Base-by-base conservation (phyloP, 2,888 invertebrate genomes). In the Nymphalis polychloros region DNA sequence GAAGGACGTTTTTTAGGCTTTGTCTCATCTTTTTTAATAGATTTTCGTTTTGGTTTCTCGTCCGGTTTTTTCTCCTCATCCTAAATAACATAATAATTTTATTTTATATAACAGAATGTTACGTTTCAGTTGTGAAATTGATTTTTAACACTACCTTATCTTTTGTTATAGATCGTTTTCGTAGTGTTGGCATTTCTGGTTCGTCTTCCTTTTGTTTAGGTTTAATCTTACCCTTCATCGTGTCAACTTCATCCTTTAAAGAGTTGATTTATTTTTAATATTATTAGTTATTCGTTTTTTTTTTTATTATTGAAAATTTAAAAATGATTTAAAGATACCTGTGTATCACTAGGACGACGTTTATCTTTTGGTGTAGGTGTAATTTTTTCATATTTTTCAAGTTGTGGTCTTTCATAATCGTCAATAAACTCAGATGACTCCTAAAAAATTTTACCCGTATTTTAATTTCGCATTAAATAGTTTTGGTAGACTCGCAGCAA, bases 331-430 rank as follows among this genome's bases (percentile, higher is more conserved):
- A 17, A 31, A 31, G 31, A 55, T 89, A 92, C 92, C 92, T 92
- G 81, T 74, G 79, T 84, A 19, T 89, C 89, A 78, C 85, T 89
- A 79, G 84, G 79, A 77, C 85, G 84, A 74, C 84, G 86, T 79
- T 92, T 92, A 63, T 89, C 88, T 79, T 90, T 92, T 67, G 88
- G 86, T 71, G 88, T 86, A 50, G 91, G 88, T 74, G 86, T 81
- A 67, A 87, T 71, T 77, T 94, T 94, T 85, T 95, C 94, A 76
- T 94, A 95, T 84, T 94, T 94, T 82, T 96, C 96, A 64, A 96
- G 89, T 75, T 94, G 94, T 0, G 96, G 94, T 76, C 95, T 94
- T 80, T 96, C 95, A 79, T 96, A 96, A 87, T 96, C 96, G 49
- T 95, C 95, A 74, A 94, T 85, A 48, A 94, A 89, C 73, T 94